Percentiles rank a stretch among this genome's conserved stretches.
phyloP scores from a whole-genome alignment of 92 coral and sea anemone genomes.

The Porites evermanni region DNA sequence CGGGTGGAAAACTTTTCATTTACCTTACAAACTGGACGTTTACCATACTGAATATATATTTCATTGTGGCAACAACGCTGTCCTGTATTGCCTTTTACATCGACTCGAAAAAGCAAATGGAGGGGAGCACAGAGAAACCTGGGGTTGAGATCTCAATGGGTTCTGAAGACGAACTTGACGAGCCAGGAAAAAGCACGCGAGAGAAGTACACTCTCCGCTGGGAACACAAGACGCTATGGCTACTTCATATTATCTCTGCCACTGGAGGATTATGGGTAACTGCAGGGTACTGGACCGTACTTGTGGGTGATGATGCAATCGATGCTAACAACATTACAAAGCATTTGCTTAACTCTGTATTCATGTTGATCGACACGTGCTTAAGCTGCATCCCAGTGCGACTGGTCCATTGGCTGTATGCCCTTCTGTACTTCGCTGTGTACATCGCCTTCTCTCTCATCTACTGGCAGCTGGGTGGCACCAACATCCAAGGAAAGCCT shows the following conservation, averaged over 20 bases:
- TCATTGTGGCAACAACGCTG: slow-evolving; percentile 64
- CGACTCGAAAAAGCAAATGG: not conserved
- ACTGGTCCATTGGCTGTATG: slow-evolving; percentile 70
- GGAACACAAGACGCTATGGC: slow-evolving; percentile 80
- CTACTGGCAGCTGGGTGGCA: slow-evolving; percentile 78
- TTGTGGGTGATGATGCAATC: slow-evolving; percentile 39
- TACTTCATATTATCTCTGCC: slow-evolving; percentile 63
- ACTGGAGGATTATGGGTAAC: slow-evolving; percentile 67
- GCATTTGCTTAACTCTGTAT: slow-evolving; percentile 75
- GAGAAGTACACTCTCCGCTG: slow-evolving; percentile 32
- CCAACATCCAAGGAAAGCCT: slow-evolving; percentile 58
- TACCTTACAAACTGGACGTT: slow-evolving; percentile 87
- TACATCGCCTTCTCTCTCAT: slow-evolving; percentile 67
- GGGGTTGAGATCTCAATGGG: slow-evolving; percentile 20
- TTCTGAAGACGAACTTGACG: not conserved
- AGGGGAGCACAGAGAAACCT: not conserved
- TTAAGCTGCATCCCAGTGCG: slow-evolving; percentile 67
- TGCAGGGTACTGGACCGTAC: slow-evolving; percentile 71
- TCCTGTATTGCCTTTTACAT: slow-evolving; percentile 59
- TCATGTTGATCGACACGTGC: slow-evolving; percentile 65
- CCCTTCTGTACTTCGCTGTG: slow-evolving; percentile 34
- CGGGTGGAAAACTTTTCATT: slow-evolving; percentile 75
- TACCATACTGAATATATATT: slow-evolving; percentile 70
- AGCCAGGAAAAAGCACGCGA: not conserved
- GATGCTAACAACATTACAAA: slow-evolving; percentile 70